A percentile compares a stretch with the other conserved stretches of the same genome.
Evolutionary conservation across 2,888 invertebrate genomes (phyloP).

Genomic region (Cerastoderma edule): DNA sequence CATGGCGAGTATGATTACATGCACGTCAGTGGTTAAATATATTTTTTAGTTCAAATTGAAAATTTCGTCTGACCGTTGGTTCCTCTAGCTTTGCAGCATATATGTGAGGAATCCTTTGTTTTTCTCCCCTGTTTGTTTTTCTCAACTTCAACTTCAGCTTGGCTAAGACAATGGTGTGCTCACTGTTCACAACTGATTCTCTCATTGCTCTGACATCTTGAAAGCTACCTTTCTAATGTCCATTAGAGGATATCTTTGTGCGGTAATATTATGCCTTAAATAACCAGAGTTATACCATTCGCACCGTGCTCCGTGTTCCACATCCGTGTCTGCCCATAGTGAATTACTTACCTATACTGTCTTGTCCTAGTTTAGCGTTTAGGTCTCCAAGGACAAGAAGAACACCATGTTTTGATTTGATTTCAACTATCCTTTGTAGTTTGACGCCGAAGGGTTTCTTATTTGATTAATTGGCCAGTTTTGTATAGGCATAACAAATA

Average conservation of each 20-base stretch:
- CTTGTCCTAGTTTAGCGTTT: too few relatives aligned
- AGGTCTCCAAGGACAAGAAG: too few relatives aligned
- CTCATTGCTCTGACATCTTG: too few relatives aligned
- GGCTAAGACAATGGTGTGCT: background rate
- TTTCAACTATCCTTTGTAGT: background rate
- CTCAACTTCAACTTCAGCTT: background rate
- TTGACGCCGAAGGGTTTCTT: background rate
- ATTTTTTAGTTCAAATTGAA: too few relatives aligned
- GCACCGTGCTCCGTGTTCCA: background rate
- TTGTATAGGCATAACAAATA: background rate
- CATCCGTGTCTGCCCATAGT: conserved; percentile 1
- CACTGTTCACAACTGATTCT: background rate
- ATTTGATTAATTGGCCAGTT: background rate
- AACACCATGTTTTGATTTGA: background rate
- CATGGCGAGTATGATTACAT: too few relatives aligned
- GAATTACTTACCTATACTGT: background rate
- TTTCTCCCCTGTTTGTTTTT: background rate
- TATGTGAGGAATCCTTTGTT: background rate
- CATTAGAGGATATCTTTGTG: background rate
- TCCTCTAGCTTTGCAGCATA: background rate
- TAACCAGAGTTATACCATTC: background rate
- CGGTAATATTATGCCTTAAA: background rate
- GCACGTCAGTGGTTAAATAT: too few relatives aligned
- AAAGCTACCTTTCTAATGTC: background rate
- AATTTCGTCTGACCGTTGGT: background rate